These are phyloP conservation scores for Anolis carolinensis DNA, from an alignment of 2,113 vertebrate genomes.

Conservation along the genomic window DNA sequence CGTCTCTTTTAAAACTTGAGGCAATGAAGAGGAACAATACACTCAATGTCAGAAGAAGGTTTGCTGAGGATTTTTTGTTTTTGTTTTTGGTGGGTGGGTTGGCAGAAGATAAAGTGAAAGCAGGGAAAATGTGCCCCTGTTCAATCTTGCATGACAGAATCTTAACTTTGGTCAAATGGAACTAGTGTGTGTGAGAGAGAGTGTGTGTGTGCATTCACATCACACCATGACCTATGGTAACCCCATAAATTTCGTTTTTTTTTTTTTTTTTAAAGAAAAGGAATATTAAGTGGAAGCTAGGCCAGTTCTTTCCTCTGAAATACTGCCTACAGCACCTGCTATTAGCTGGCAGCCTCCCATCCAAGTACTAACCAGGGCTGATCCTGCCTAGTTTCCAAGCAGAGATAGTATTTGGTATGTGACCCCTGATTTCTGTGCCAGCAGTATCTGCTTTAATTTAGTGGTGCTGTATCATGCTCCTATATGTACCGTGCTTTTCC, in stretches of 20 bases:
- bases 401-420: neutral
- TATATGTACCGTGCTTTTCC: neutral
- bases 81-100: neutral
- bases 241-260: no score
- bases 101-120: neutral
- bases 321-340: no score
- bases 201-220: no score
- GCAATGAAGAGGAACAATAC: neutral
- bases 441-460: neutral
- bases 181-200: neutral
- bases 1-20: neutral
- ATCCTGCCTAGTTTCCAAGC: no score
- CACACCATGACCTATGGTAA: no score
- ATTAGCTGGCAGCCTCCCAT: no score
- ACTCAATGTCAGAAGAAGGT: neutral
- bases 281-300: no score
- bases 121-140: neutral
- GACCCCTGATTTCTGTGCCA: neutral
- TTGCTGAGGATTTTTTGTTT: neutral
- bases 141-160: no score
- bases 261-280: no score
- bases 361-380: no score
- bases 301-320: no score
- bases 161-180: neutral
- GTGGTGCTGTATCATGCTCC: neutral